Conservation (phyloP, 2,888 invertebrate genomes). For the Pachydiplax longipennis region DNA sequence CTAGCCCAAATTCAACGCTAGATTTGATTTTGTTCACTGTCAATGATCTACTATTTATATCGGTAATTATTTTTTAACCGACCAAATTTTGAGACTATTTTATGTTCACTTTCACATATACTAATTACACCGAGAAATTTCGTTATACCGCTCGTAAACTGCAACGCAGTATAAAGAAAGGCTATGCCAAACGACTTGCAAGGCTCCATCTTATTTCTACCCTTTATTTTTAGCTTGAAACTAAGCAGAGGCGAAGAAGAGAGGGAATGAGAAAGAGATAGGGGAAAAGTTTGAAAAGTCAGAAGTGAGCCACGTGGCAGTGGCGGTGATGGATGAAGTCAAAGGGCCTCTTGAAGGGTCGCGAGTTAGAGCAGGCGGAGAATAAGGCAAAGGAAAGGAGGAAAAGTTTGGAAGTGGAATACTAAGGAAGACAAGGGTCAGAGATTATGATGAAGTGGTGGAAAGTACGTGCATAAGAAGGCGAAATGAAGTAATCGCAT, state of each 20-base stretch:
- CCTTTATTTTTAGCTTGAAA: constrained; percentile 18
- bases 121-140: too few relatives aligned
- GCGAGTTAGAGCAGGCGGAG: not conserved
- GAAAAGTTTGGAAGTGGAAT: not conserved
- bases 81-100: too few relatives aligned
- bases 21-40: too few relatives aligned
- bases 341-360: not conserved
- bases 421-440: not conserved
- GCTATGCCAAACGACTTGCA: not conserved
- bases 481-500: not conserved
- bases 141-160: too few relatives aligned
- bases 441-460: not conserved
- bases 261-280: not conserved
- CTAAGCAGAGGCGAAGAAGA: not conserved
- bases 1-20: too few relatives aligned
- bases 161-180: too few relatives aligned
- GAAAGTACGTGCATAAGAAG: not conserved
- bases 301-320: constrained; percentile 21
- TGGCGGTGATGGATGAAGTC: constrained; percentile 28
- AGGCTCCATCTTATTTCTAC: not conserved
- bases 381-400: not conserved
- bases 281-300: constrained; percentile 25
- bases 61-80: too few relatives aligned
- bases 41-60: too few relatives aligned
- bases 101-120: too few relatives aligned